Base-by-base conservation (phyloP, 2,888 invertebrate genomes). In the Tiliacea citrago region DNA sequence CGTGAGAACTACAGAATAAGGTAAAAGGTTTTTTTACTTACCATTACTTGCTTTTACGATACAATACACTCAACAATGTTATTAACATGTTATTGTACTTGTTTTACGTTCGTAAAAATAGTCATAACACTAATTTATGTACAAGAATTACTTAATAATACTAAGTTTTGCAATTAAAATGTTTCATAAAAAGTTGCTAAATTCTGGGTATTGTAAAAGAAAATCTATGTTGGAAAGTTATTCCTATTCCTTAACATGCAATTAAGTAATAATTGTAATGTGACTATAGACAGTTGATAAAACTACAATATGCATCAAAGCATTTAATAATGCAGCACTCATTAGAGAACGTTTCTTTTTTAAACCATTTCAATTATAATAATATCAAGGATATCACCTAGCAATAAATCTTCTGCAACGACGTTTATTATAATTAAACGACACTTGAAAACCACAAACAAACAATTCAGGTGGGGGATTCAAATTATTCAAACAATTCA, bases 401-500 rank as follows among this genome's bases (percentile, higher is more conserved):
- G 57, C 65, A 69, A 79, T 76, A 79, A 78, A 66, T 71, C 62
- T 75, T 68, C 53, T 82, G 70, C 51, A 57, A 47, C 53, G 35
- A 67, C 61, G 72, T 74, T 75, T 57, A 80, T 77, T 73, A 60
- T 63, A 81, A 81, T 85, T 74, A 77, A 83, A 84, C 63, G 66
- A 73, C 73, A 82, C 68, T 74, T 79, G 42, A 79, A 81, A 72
- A 76, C 13, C n/a, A 69, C 66, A 67, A 72, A 73, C 62, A 35
- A 83, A 81, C 76, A 79, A 77, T 73, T 75, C 49, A 81, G 68
- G 71, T 77, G 57, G 75, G 76, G 75, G 69, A 78, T 83, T 87
- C 77, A 86, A 89, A 92, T 89, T 86, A 90, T 92, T 92, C 90
- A 86, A 92, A 91, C 91, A 91, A 93, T 92, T 93, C 91, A 93